Conservation (phyloP, 2,888 invertebrate genomes). For the Sceliomorpha sp. region DNA sequence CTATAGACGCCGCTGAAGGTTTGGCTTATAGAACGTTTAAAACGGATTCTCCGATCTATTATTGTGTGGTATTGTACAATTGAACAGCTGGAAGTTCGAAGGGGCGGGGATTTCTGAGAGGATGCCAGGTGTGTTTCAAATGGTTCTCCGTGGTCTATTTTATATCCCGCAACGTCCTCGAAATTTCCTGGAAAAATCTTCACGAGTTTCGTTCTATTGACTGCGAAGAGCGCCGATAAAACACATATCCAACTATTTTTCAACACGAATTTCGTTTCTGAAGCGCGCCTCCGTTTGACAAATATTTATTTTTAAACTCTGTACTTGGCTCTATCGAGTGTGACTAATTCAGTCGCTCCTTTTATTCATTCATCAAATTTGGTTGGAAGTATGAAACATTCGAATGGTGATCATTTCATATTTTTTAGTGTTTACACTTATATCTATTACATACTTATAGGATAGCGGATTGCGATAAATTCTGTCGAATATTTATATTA, state of each 20-base stretch:
- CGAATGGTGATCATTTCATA: constrained; percentile 36
- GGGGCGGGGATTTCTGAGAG: constrained; percentile 56
- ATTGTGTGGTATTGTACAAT: constrained; percentile 48
- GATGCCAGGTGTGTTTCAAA: constrained; percentile 54
- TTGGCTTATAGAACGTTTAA: constrained; percentile 12
- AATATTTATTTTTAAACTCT: constrained; percentile 17
- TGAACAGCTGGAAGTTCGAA: constrained; percentile 47
- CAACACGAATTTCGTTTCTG: not conserved
- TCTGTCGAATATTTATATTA: no score
- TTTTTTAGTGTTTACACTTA: no score
- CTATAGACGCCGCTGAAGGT: not conserved
- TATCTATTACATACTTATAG: no score
- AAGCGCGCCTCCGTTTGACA: constrained; percentile 2
- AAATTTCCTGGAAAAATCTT: constrained; percentile 43
- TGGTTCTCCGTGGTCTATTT: constrained; percentile 36
- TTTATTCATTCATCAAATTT: no score
- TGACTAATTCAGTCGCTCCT: constrained; percentile 1
- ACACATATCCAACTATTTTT: constrained; percentile 6
- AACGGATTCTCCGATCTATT: constrained; percentile 46
- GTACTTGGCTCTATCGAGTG: constrained; percentile 8
- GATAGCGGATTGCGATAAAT: no score
- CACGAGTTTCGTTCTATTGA: constrained; percentile 30
- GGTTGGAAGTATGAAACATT: constrained; percentile 26
- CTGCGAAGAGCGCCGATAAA: constrained; percentile 17
- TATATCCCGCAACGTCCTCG: constrained; percentile 28